Evolutionary conservation across 2,113 vertebrate genomes (phyloP), one percentile per base, ranked within the genome.

Genomic region (Atractosteus spatula): DNA sequence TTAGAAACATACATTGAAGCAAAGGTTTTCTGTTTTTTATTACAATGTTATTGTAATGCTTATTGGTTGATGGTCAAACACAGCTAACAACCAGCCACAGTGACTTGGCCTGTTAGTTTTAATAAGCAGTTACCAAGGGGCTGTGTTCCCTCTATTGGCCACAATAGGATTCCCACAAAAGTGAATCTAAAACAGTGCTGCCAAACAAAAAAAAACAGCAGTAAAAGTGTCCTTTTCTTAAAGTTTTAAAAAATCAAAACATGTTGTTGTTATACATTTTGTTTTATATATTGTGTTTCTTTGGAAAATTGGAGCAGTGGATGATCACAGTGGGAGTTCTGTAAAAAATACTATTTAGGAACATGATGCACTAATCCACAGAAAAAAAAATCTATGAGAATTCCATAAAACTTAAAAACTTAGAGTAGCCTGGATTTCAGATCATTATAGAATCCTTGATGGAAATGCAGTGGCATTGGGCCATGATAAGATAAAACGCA

Each of bases 311-410:
- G 61, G 73, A 69, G 80, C 81, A 74, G 69, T 69, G 55, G 69
- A 62, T 62, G 44, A 72, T 85, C 77, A 86, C 76, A 0, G 10
- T 70, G 83, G 80, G 78, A 76, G 62, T 71, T 81, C 71, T 70
- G 76, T 63, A 69, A 80, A 73, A 71, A 73, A n/a, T 77, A 79
- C 81, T 74, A 73, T 76, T 83, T 72, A 41, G 79, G 65, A 79
- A 80, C 77, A 87, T 86, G 88, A 83, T 78, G 78, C 73, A 79
- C 75, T 87, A 83, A 86, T 84, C 83, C 62, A 77, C 79, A 83
- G 75, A 85, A 87, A 82, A 78, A 80, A 62, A 29, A 29, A 29
- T 29, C 29, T 29, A 29, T 29, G 29, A 29, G 29, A 29, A 29
- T 29, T 29, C 77, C 82, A 78, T 76, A 69, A 78, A 78, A 83